Evolutionary conservation across 2,113 vertebrate genomes (phyloP).

Genomic region (Corythaeola cristata): DNA sequence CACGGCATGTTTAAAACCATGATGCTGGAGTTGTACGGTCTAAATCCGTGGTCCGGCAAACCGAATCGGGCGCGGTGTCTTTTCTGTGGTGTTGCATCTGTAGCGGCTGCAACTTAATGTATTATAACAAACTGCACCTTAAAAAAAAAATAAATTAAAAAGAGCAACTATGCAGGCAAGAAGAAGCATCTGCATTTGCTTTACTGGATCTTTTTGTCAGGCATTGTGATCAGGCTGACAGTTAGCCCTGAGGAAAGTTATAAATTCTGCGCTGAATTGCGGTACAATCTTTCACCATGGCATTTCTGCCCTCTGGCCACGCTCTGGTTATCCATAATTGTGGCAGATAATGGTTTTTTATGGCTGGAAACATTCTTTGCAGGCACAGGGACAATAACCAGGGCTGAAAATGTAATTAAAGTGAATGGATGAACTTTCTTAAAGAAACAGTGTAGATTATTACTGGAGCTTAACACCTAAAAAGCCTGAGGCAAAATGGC

Average conservation of each 20-base stretch:
- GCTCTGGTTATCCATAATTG: conserved; percentile 76
- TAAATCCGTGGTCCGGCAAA: background rate
- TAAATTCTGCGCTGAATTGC: conserved; percentile 76
- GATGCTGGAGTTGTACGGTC: background rate
- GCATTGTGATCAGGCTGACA: conserved; percentile 75
- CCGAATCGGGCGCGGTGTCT: rapidly evolving
- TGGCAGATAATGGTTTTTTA: conserved; percentile 77
- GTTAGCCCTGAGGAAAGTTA: conserved; percentile 74
- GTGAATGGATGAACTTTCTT: conserved; percentile 75
- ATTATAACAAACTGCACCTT: conserved; percentile 46
- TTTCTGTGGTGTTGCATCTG: background rate
- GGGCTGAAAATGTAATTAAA: conserved; percentile 76
- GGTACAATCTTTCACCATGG: conserved; percentile 76
- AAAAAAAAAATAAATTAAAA: conserved; percentile 8
- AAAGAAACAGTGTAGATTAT: conserved; percentile 71
- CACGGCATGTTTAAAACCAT: background rate
- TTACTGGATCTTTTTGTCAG: conserved; percentile 67
- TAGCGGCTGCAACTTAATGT: background rate
- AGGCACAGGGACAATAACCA: conserved; percentile 72
- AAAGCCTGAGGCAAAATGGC: conserved; percentile 56
- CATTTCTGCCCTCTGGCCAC: conserved; percentile 72
- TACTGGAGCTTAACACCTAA: conserved; percentile 66
- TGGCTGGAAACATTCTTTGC: conserved; percentile 78
- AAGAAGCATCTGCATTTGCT: conserved; percentile 65
- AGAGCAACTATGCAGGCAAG: conserved; percentile 61